phyloP scores from a whole-genome alignment of 1,140 invertebrate species.

The Lucilia sericata region DNA sequence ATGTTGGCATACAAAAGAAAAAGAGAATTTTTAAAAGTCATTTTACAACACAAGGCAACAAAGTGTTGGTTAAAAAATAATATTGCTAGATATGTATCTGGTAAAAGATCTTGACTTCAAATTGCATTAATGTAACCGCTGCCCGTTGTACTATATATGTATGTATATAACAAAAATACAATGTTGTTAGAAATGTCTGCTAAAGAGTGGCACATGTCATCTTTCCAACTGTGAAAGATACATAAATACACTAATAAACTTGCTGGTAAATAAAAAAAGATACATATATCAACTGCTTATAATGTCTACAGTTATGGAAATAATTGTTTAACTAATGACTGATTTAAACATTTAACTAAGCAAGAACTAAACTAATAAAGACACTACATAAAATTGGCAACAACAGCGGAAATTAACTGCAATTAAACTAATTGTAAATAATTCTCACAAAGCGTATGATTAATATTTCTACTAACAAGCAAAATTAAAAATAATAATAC shows the following conservation, averaged over 20 bases:
- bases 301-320: not conserved
- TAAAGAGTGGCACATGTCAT: not conserved
- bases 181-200: not conserved
- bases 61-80: not conserved
- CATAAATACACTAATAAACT: slow-evolving; percentile 1
- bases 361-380: not conserved
- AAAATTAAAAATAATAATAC: not conserved
- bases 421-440: not conserved
- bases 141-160: not conserved
- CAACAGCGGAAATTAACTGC: not conserved
- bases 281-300: no score
- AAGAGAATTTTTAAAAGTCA: not conserved
- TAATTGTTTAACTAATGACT: not conserved
- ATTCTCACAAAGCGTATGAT: not conserved
- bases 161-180: no score
- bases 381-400: not conserved
- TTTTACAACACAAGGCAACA: not conserved
- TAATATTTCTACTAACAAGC: not conserved
- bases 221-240: not conserved
- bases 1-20: not conserved
- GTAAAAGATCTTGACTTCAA: no score
- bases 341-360: not conserved
- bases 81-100: not conserved
- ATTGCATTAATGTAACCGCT: not conserved
- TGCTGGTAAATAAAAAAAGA: not conserved